Percentiles rank a stretch among this genome's conserved stretches.
Evolutionary conservation across 2,113 vertebrate genomes (phyloP).

Genomic region (Perca schrenkii): DNA sequence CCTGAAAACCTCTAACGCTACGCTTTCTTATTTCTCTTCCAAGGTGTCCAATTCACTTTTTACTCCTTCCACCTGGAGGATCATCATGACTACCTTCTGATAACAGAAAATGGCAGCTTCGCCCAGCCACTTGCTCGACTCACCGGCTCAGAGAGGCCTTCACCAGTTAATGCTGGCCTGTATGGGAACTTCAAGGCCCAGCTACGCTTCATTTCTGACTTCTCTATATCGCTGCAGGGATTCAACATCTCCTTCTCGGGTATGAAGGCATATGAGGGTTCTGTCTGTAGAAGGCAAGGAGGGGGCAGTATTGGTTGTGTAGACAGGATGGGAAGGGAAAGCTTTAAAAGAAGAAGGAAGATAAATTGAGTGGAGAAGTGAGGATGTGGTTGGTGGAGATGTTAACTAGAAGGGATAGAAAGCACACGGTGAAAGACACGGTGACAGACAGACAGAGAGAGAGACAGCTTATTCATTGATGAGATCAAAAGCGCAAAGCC

Average conservation of each 20-base stretch:
- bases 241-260: conserved; percentile 87
- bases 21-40: conserved; percentile 16
- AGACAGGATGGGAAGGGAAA: background rate
- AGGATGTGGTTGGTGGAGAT: conserved; percentile 26
- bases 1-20: background rate
- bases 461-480: conserved; percentile 37
- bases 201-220: conserved; percentile 87
- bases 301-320: background rate
- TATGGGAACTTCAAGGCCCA: conserved; percentile 87
- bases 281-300: conserved; percentile 16
- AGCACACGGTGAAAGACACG: background rate
- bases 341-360: conserved; percentile 14
- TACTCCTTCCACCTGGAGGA: conserved; percentile 86
- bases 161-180: conserved; percentile 81
- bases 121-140: conserved; percentile 83
- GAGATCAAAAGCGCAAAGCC: conserved; percentile 66
- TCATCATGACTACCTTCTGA: conserved; percentile 86
- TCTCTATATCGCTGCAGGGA: conserved; percentile 86
- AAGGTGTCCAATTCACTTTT: conserved; percentile 87
- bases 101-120: conserved; percentile 86
- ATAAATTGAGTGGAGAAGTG: conserved; percentile 11
- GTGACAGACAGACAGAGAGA: conserved; percentile 22
- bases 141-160: conserved; percentile 82
- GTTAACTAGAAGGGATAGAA: conserved; percentile 3
- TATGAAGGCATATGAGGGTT: conserved; percentile 44